Base-by-base conservation (phyloP, 2,113 vertebrate genomes). In the Meleagris gallopavo region DNA sequence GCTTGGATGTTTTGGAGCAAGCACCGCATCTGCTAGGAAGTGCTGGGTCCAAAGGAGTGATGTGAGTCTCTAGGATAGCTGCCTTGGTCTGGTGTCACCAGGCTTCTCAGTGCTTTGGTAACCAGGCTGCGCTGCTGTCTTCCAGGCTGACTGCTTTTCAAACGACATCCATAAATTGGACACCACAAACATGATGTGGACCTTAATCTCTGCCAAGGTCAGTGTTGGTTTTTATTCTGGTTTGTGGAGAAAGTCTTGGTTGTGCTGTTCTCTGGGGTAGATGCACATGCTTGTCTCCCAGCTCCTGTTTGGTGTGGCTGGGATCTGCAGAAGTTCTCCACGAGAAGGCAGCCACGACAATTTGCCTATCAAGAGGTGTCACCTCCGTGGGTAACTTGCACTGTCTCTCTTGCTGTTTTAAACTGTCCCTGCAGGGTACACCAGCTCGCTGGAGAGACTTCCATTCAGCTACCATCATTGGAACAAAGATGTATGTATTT, bases 101-200 rank as follows among this genome's bases (percentile, higher is more conserved):
- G 67, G 27, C 48, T 84, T 80, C 69, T 62, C 36, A 50, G 58
- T 71, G 29, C 10, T 45, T 78, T 36, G 90, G 69, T 88, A 83
- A 96, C 64, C 78, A 62, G 61, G 29, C 72, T 89, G 45, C 29
- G 32, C 4, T 5, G 73, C 66, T 97, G 55, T 96, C 82, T 96
- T 89, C 50, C 96, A 99, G 99, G 99, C 99, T 10, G 99, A 99
- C 97, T 99, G 99, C 96, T 99, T 99, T 98, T 99, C 99, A 85
- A 99, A 99, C n/a, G 99, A 99, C 90, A 99, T 99, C 92, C 99
- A 99, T 97, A 99, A 99, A 95, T 93, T 99, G 97, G 99, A 99
- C 94, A 99, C 99, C 79, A 98, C 97, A 90, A 98, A 96, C 95
- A 99, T 99, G 99, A 98, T 88, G 17, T 99, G 99, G 99, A 98